Conservation (phyloP, 2,888 invertebrate genomes). For the Brachyptera putata region DNA sequence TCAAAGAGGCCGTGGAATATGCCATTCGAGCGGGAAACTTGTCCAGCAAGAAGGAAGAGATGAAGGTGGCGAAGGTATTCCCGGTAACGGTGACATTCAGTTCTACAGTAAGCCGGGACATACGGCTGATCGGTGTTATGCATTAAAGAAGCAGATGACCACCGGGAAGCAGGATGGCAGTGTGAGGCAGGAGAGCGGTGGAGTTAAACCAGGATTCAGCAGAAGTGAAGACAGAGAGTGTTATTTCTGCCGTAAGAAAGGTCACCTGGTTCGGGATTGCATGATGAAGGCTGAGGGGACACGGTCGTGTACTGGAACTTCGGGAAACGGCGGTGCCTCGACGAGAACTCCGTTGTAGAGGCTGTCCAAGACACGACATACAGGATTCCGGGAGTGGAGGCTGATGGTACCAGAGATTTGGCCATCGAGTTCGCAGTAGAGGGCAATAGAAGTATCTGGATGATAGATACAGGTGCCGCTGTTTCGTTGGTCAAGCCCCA, state of each 20-base stretch:
- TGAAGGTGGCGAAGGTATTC: neutral
- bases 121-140: neutral
- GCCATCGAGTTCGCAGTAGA: neutral
- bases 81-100: too few species aligned
- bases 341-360: too few species aligned
- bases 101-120: neutral
- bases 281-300: neutral
- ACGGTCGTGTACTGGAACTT: too few species aligned
- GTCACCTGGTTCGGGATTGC: neutral
- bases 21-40: neutral
- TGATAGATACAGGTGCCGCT: neutral
- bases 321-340: too few species aligned
- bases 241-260: neutral
- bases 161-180: too few species aligned
- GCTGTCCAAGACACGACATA: neutral
- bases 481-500: neutral
- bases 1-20: neutral
- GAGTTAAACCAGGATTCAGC: neutral
- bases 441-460: neutral
- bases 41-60: neutral
- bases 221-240: neutral
- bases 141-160: too few species aligned
- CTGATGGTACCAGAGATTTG: neutral
- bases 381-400: neutral
- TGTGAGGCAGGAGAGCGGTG: neutral